These are phyloP conservation scores for Zaprionus inermis DNA, from an alignment of 1,140 invertebrate species.

Conservation along the genomic window DNA sequence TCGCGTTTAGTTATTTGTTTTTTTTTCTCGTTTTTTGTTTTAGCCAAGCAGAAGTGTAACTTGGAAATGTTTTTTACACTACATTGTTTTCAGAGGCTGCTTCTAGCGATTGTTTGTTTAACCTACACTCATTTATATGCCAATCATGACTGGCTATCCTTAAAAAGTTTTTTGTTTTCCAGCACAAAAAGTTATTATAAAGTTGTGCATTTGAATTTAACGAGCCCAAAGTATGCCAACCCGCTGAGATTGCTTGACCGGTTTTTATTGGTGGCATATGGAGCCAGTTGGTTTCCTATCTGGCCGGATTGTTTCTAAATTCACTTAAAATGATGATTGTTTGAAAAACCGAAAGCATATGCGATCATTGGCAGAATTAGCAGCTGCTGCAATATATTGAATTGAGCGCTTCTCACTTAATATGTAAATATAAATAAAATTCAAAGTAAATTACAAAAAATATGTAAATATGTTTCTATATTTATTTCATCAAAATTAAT, in stretches of 20 bases:
- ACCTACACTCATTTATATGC: constrained; percentile 12
- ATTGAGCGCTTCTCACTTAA: too few relatives aligned
- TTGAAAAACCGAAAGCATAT: not conserved
- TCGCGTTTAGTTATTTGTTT: not conserved
- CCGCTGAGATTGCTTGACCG: constrained; percentile 2
- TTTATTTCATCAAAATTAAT: too few relatives aligned
- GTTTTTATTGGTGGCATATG: constrained; percentile 3
- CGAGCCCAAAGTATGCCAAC: not conserved
- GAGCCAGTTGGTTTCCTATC: constrained; percentile 2
- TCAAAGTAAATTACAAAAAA: too few relatives aligned
- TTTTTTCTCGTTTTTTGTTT: not conserved
- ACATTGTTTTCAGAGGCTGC: not conserved
- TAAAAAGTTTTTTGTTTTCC: constrained; percentile 8
- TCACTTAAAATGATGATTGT: not conserved
- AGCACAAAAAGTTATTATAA: constrained; percentile 6
- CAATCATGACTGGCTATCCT: constrained; percentile 6
- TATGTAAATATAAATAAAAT: too few relatives aligned
- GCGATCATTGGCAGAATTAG: not conserved
- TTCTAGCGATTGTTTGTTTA: not conserved
- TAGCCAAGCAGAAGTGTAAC: not conserved
- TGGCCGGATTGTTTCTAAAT: not conserved
- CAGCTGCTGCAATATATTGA: not conserved
- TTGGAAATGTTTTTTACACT: constrained; percentile 3
- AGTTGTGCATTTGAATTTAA: constrained; percentile 11
- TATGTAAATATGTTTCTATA: too few relatives aligned